These are phyloP conservation scores for Troides oblongomaculatus DNA, from an alignment of 2,888 invertebrate species.

Conservation along the genomic window DNA sequence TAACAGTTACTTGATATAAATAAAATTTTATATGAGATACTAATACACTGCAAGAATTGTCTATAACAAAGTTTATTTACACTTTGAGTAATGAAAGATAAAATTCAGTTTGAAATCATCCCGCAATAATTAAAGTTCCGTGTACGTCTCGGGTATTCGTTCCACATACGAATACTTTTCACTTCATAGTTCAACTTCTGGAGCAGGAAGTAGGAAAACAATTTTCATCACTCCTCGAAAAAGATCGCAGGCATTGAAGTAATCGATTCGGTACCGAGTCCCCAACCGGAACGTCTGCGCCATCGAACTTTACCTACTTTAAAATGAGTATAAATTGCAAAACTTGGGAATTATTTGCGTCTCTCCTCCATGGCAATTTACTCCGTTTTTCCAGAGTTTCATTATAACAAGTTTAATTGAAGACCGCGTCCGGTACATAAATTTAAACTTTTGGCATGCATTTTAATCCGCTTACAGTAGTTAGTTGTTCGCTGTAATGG, in stretches of 20 bases:
- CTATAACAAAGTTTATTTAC: neutral
- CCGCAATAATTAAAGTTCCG: neutral
- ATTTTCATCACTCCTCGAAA: slow-evolving; percentile 18
- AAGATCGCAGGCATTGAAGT: slow-evolving; percentile 22
- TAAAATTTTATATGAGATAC: neutral
- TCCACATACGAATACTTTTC: slow-evolving; percentile 7
- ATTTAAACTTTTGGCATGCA: slow-evolving; percentile 75
- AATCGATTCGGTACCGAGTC: slow-evolving; percentile 49
- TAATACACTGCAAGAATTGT: neutral
- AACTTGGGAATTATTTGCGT: slow-evolving; percentile 72
- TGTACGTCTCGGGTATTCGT: neutral
- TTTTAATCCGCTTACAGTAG: slow-evolving; percentile 73
- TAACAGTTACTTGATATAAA: neutral
- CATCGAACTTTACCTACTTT: slow-evolving; percentile 60
- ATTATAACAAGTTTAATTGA: slow-evolving; percentile 77
- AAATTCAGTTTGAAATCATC: neutral
- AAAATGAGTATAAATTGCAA: slow-evolving; percentile 72
- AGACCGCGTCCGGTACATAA: slow-evolving; percentile 73
- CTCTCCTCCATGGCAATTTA: slow-evolving; percentile 61
- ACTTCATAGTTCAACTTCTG: neutral
- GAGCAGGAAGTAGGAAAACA: slow-evolving; percentile 5
- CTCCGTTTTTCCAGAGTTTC: slow-evolving; percentile 70
- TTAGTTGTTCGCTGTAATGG: slow-evolving; percentile 58
- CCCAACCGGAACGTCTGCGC: slow-evolving; percentile 52
- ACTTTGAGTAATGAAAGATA: neutral